Base-by-base conservation (phyloP, 2,797 vertebrate species). In the Cossypha dichroa region DNA sequence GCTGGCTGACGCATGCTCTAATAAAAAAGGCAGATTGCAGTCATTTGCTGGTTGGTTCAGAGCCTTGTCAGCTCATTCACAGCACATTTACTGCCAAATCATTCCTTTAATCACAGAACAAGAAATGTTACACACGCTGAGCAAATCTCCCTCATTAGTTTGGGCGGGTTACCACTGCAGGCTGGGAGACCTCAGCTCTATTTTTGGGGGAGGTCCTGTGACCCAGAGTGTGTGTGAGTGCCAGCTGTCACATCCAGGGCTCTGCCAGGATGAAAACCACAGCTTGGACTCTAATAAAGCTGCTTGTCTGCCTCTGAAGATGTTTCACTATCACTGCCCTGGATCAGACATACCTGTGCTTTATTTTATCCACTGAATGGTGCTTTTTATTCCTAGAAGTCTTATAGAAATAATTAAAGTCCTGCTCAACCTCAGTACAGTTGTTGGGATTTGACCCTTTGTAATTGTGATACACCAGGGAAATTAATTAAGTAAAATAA, bases 1-100 rank as follows among this genome's bases (percentile, higher is more conserved):
- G 56, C 85, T 58, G 23, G 52, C 86, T 96, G 94, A 92, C 20
- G 13, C 87, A 77, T 87, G 45, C 74, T 92, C 41, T 59, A 72
- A 97, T 94, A 87, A 84, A 94, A 96, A 49, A 0, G 22, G 66
- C 94, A 85, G 80, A 80, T 87, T 92, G 60, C 95, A 93, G 88
- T 80, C 81, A 83, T 92, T 96, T 94, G 54, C 88, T 91, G 86
- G 84, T 91, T 83, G 92, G 78, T 94, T 90, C 63, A 45, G 48
- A 87, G 88, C 41, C 72, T 72, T 77, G 72, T 96, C 90, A 85
- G 88, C 88, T 96, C 91, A 55, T 94, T 95, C 89, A 91, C 85
- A 87, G 93, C 82, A 83, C 91, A 88, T 93, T 96, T 94, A 83
- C 88, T 96, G 94, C 92, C 93, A 95, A 89, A 94, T 94, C 94